Evolutionary conservation across 2,113 vertebrate genomes (phyloP), one percentile per base, ranked within the genome.

Genomic region (Vimba vimba): DNA sequence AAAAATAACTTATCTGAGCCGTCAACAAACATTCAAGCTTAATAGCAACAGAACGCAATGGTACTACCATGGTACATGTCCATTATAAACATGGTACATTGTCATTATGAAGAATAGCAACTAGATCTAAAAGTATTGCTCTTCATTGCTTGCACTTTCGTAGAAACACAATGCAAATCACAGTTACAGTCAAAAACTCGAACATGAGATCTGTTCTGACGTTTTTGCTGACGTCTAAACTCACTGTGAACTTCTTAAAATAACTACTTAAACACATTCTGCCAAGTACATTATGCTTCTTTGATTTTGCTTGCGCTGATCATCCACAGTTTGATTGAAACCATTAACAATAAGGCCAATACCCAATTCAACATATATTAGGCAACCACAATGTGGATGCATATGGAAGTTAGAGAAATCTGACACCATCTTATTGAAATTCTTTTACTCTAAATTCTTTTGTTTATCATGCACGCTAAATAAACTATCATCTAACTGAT

Each of bases 141-240:
- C 6, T 78, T 66, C 76, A 85, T 55, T 78, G 43, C 62, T 77
- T 68, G 17, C 30, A 85, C 11, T 43, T 71, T 68, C 77, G 47
- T 21, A 84, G 81, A 71, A 81, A 71, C 52, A 57, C 80, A 75
- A 83, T 80, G 45, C 11, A 73, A 25, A 76, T 33, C 64, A 45
- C 66, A 68, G 84, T 84, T 89, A 84, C 52, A 79, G 83, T 80
- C 64, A 36, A 59, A 83, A 30, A 82, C 86, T 79, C 86, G 82
- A 82, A 82, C 86, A 86, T 84, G 19, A 57, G 55, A 57, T 23
- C 19, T 57, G 55, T 57, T 57, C 52, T 55, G 52, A 57, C 19
- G 2, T 21, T 19, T 57, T 7, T 21, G 77, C 68, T 82, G 85
- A 77, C 27, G 71, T 79, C 43, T 90, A 60, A 90, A 85, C 80